A percentile compares a stretch with the other conserved stretches of the same genome.
phyloP scores from a whole-genome alignment of 2,113 vertebrate genomes.

The Myrmecobius fasciatus region DNA sequence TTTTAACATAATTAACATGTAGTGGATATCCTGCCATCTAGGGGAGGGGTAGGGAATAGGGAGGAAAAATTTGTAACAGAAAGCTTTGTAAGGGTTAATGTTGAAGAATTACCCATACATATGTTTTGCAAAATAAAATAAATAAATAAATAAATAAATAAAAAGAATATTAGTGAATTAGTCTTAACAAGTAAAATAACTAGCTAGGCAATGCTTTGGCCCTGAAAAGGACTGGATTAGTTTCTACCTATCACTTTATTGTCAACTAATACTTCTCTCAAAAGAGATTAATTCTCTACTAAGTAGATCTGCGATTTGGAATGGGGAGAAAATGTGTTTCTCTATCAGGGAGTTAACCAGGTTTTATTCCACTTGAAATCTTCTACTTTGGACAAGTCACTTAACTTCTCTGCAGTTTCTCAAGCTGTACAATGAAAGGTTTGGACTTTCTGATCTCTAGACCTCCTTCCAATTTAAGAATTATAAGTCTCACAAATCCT shows the following conservation, averaged over 20 bases:
- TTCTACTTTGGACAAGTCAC: neutral
- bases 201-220: neutral
- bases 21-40: no score
- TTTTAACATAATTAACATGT: no score
- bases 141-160: no score
- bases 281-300: neutral
- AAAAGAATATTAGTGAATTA: no score
- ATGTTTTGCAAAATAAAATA: no score
- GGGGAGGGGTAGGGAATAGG: no score
- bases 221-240: neutral
- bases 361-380: neutral
- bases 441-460: neutral
- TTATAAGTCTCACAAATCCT: neutral
- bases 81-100: no score
- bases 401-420: neutral
- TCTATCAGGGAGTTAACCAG: neutral
- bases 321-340: neutral
- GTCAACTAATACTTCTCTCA: neutral
- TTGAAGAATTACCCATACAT: no score
- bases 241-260: neutral
- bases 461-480: neutral
- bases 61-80: no score
- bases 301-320: neutral
- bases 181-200: neutral
- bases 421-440: neutral